Evolutionary conservation across 92 coral and sea anemone species (phyloP).

Genomic region (Palythoa caribaeorum): DNA sequence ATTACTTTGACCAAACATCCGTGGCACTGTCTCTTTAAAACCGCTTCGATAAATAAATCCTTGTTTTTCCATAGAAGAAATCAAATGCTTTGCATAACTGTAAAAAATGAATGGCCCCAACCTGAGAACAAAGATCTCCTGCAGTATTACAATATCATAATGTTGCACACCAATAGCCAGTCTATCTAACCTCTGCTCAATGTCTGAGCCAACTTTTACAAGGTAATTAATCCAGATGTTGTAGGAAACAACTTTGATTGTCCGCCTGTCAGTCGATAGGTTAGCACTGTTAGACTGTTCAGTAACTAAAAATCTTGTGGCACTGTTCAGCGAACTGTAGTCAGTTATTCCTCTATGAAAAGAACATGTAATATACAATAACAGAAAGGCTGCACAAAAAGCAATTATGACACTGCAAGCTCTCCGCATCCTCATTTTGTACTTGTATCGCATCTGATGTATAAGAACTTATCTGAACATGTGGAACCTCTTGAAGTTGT

Average conservation of each 20-base stretch:
- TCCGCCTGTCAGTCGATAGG: background rate
- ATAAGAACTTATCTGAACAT: too few species aligned
- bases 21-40: slow-evolving; percentile 63
- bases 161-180: slow-evolving; percentile 70
- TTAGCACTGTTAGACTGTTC: background rate
- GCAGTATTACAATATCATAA: slow-evolving; percentile 72
- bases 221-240: slow-evolving; percentile 75
- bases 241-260: slow-evolving; percentile 64
- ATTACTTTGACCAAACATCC: slow-evolving; percentile 65
- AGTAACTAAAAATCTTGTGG: background rate
- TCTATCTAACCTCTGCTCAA: slow-evolving; percentile 65
- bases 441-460: too few species aligned
- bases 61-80: slow-evolving; percentile 60
- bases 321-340: background rate
- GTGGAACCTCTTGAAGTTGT: background rate
- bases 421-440: slow-evolving; percentile 7
- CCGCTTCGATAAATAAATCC: slow-evolving; percentile 72
- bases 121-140: slow-evolving; percentile 75
- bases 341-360: slow-evolving; percentile 1
- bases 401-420: background rate
- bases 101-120: slow-evolving; percentile 69
- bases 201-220: slow-evolving; percentile 24
- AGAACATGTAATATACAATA: slow-evolving; percentile 14
- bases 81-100: slow-evolving; percentile 66
- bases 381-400: background rate